phyloP scores from a whole-genome alignment of 37 sponge, comb jelly and placozoan species.

The Aplysina aerophoba region DNA sequence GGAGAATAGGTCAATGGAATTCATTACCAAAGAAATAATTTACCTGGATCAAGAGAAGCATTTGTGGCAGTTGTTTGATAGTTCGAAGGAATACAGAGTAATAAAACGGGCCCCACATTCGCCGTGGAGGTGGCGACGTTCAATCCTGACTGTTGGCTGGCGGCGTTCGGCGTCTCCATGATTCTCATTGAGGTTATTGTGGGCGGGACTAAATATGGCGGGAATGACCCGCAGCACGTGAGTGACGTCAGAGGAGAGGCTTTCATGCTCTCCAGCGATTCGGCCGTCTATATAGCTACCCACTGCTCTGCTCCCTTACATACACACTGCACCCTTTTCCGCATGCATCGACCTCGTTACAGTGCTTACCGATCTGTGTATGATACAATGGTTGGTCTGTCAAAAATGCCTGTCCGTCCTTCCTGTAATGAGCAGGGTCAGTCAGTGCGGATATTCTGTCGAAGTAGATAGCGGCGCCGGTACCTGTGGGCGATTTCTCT shows the following conservation, averaged over 20 bases:
- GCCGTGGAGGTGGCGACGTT: background rate
- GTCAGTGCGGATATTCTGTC: background rate
- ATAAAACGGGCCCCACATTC: background rate
- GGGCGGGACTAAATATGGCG: slow-evolving; percentile 14
- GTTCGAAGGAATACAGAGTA: slow-evolving; percentile 29
- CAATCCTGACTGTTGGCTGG: slow-evolving; percentile 3
- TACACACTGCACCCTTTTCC: too few relatives aligned
- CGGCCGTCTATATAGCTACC: too few relatives aligned
- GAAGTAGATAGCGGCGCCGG: slow-evolving; percentile 35
- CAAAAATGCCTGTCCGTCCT: slow-evolving; percentile 23
- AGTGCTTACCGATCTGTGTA: background rate
- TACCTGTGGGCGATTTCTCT: slow-evolving; percentile 75
- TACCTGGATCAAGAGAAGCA: slow-evolving; percentile 15
- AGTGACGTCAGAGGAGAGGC: slow-evolving; percentile 1
- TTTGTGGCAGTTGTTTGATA: slow-evolving; percentile 5
- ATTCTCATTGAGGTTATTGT: slow-evolving; percentile 18
- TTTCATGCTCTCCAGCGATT: background rate
- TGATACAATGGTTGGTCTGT: slow-evolving; percentile 11
- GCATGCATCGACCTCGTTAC: background rate
- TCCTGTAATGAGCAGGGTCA: background rate
- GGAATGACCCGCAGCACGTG: slow-evolving; percentile 13
- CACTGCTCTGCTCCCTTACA: too few relatives aligned
- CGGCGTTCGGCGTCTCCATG: slow-evolving; percentile 23
- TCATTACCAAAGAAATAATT: slow-evolving; percentile 21
- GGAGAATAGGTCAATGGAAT: slow-evolving; percentile 34